Evolutionary conservation across 2,113 vertebrate genomes (phyloP).

Genomic region (Gallinago media): DNA sequence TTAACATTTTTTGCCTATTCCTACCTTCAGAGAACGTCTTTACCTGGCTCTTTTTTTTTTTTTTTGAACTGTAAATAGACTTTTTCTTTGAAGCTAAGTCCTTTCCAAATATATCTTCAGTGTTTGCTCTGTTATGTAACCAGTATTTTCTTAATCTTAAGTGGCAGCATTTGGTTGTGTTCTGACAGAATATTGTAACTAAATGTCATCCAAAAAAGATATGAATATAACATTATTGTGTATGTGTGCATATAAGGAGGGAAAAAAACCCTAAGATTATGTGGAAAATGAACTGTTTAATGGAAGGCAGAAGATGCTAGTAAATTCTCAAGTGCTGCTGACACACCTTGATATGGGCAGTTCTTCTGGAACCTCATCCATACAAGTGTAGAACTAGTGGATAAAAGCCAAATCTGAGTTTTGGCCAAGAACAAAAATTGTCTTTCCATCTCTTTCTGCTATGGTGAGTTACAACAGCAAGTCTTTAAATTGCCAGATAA

Average conservation of each 20-base stretch:
- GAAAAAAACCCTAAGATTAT: background rate
- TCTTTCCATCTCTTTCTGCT: background rate
- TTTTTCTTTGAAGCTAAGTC: conserved; percentile 64
- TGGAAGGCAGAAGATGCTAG: background rate
- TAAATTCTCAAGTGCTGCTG: background rate
- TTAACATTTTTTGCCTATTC: background rate
- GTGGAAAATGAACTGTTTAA: background rate
- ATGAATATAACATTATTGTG: background rate
- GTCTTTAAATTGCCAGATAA: background rate
- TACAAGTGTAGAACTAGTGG: background rate
- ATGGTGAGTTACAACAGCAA: background rate
- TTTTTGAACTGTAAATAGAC: conserved; percentile 38
- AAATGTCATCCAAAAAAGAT: background rate
- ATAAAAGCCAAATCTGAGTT: background rate
- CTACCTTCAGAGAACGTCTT: background rate
- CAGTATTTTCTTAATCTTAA: conserved; percentile 56
- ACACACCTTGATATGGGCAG: background rate
- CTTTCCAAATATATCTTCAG: conserved; percentile 68
- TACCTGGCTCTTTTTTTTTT: background rate
- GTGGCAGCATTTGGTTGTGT: conserved; percentile 19
- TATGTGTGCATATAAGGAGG: background rate
- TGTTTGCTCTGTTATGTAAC: conserved; percentile 56
- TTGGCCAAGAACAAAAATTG: background rate
- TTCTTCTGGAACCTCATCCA: background rate
- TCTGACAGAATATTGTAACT: conserved; percentile 33